Percentiles rank a stretch among this genome's conserved stretches.
Evolutionary conservation across 2,888 invertebrate species (phyloP).

Genomic region (Epinotia demarniana): DNA sequence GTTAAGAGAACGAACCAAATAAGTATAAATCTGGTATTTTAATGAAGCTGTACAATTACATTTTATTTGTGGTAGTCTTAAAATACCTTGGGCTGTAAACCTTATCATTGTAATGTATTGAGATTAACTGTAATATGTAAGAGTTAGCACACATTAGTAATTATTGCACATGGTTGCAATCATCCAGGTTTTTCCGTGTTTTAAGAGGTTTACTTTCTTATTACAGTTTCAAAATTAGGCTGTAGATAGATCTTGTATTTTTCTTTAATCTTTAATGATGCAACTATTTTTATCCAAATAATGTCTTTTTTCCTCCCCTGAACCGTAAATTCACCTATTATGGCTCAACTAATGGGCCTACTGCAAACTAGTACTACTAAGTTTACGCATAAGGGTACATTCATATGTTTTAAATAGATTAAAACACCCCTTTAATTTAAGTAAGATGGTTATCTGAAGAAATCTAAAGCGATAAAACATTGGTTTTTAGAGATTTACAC

Average conservation of each 20-base stretch:
- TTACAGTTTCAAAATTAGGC: too few species aligned
- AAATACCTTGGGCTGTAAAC: constrained; percentile 26
- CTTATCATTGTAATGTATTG: constrained; percentile 30
- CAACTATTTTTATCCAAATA: background rate
- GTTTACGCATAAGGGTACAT: too few species aligned
- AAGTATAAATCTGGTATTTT: constrained; percentile 39
- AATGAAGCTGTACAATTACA: constrained; percentile 24
- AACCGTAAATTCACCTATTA: too few species aligned
- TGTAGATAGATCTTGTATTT: background rate
- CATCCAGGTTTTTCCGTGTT: background rate
- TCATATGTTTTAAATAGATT: too few species aligned
- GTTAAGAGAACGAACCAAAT: constrained; percentile 33
- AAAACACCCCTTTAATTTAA: too few species aligned
- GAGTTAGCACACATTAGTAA: background rate
- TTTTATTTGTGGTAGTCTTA: constrained; percentile 16
- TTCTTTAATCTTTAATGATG: background rate
- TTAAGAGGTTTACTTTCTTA: background rate
- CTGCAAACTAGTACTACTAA: too few species aligned
- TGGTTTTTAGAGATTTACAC: too few species aligned
- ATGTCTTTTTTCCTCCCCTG: too few species aligned
- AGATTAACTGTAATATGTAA: background rate
- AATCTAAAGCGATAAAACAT: too few species aligned
- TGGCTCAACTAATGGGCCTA: too few species aligned
- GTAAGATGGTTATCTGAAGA: too few species aligned
- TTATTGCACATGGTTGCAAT: constrained; percentile 8